Conservation (phyloP, 2,113 vertebrate species). For the Dromaius novaehollandiae region DNA sequence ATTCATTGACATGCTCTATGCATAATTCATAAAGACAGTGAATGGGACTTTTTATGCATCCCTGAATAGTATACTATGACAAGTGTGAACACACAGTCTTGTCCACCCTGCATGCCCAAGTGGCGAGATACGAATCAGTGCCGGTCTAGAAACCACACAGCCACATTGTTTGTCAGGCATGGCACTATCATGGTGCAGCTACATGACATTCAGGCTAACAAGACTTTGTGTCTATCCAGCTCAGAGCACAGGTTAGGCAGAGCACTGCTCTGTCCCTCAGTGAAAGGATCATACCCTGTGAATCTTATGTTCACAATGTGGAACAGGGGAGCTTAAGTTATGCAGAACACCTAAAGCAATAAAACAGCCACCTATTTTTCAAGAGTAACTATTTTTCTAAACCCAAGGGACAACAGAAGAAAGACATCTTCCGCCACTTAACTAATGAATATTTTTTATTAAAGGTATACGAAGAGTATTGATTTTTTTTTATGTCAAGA, state of each 20-base stretch:
- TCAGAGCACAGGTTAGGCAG: not conserved
- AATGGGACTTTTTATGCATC: not conserved
- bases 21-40: not conserved
- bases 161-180: not conserved
- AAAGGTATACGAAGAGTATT: not conserved
- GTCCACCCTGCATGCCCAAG: not conserved
- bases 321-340: not conserved
- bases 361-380: not conserved
- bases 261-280: not conserved
- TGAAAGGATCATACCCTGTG: not conserved
- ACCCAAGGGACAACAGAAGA: not conserved
- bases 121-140: not conserved
- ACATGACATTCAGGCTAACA: not conserved
- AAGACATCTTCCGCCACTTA: not conserved
- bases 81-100: not conserved
- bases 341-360: not conserved
- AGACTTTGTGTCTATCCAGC: not conserved
- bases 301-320: not conserved
- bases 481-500: not conserved
- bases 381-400: not conserved
- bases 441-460: not conserved
- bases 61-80: not conserved
- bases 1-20: not conserved
- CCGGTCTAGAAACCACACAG: not conserved
- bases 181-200: not conserved